Percentiles rank a stretch among this genome's conserved stretches.
phyloP scores from a whole-genome alignment of 2,113 vertebrate species.

The Perccottus glenii region DNA sequence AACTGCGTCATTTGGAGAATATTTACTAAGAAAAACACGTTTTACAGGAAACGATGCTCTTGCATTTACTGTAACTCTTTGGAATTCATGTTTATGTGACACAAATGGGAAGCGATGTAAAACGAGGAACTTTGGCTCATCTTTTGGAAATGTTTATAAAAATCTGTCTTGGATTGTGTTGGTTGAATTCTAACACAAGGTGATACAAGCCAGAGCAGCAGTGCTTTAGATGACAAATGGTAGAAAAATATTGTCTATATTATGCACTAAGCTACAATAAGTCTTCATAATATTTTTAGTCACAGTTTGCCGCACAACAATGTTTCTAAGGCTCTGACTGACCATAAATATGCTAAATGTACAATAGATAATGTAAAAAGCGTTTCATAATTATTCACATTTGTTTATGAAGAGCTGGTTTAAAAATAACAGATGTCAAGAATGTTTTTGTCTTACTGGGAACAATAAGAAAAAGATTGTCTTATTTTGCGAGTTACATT shows the following conservation, averaged over 20 bases:
- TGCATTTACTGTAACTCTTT: constrained; percentile 15
- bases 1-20: constrained; percentile 2
- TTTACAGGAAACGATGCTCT: constrained; percentile 27
- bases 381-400: too few species aligned
- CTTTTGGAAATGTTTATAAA: constrained; percentile 16
- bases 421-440: too few species aligned
- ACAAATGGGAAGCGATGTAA: constrained; percentile 29
- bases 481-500: too few species aligned
- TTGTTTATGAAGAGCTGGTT: too few species aligned
- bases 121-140: not conserved
- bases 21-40: constrained; percentile 22
- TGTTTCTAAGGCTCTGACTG: too few species aligned
- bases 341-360: too few species aligned
- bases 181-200: not conserved
- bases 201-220: constrained; percentile 20
- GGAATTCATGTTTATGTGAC: constrained; percentile 46
- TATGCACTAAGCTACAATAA: too few species aligned
- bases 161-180: constrained; percentile 14
- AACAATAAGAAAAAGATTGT: too few species aligned
- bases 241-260: not conserved
- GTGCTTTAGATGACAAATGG: not conserved
- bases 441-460: too few species aligned
- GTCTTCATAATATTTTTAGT: too few species aligned
- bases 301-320: too few species aligned
- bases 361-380: too few species aligned